Evolutionary conservation across 2,113 vertebrate genomes (phyloP), one percentile per base, ranked within the genome.

Genomic region (Pampusana beccarii): DNA sequence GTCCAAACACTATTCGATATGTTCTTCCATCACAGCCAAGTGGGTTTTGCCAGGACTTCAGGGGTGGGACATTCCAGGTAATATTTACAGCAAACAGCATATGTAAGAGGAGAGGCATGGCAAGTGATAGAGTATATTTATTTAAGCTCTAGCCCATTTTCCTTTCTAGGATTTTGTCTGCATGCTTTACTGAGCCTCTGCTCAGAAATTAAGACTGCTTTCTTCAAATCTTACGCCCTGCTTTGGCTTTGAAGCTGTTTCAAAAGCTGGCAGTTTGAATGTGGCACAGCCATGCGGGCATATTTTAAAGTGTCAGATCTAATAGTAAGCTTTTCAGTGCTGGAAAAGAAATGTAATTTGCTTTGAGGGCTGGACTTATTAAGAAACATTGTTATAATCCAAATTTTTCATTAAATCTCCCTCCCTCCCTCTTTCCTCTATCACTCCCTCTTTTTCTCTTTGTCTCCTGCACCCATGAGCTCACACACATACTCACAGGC

Each of bases 271-370:
- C 71, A 96, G 54, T 31, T 80, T 36, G 10, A 29, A 86, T 33
- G 20, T 88, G 67, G 80, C 79, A 80, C 19, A 70, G 46, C 46
- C 60, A 93, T 36, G 18, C 0, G 0, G n/a, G 33, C 26, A 51
- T 64, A 78, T 92, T 97, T 93, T 90, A 67, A 94, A 86, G 60
- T 65, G 72, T 91, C 56, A 86, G 31, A 89, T 84, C 23, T 93
- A 77, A 92, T 86, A 62, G 21, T 70, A 84, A 84, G 51, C 5
- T 65, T 86, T 86, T 67, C 83, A 79, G 23, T 64, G 51, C 12
- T 89, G 72, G 69, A 93, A 95, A 92, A 90, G 11, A 83, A 96
- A 80, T 48, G 19, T 25, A 84, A 88, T 93, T 90, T 92, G 12
- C 58, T 93, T 73, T 80, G 48, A 88, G 69, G 34, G 7, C 8